These are phyloP conservation scores for Bombus consobrinus DNA, from an alignment of 1,140 invertebrate genomes.

Conservation along the genomic window DNA sequence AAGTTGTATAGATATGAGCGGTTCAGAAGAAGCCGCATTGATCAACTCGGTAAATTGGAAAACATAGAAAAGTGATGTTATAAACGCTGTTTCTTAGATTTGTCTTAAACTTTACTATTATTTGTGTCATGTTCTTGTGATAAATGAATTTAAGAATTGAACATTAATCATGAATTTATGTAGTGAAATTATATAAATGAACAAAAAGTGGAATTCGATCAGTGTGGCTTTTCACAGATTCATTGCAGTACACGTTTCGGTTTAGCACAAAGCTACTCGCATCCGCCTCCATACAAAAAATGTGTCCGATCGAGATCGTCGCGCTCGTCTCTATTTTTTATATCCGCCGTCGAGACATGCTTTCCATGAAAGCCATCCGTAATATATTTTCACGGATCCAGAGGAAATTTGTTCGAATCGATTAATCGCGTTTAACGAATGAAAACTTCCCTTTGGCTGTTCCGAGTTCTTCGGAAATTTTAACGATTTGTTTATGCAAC, in stretches of 20 bases:
- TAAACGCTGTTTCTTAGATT: not conserved
- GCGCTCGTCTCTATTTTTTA: slow-evolving; percentile 19
- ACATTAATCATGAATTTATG: not conserved
- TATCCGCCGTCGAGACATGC: slow-evolving; percentile 18
- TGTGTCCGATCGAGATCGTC: slow-evolving; percentile 1
- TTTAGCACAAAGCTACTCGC: slow-evolving; percentile 25
- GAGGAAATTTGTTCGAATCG: not conserved
- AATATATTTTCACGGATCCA: not conserved
- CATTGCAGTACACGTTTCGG: not conserved
- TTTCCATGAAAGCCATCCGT: slow-evolving; percentile 59
- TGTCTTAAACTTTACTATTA: not conserved
- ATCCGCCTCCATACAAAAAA: not conserved
- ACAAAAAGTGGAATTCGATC: not conserved
- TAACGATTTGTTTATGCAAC: not conserved
- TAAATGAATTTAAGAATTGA: not conserved
- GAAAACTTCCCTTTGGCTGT: not conserved
- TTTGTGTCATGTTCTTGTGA: not conserved
- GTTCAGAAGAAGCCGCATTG: not conserved
- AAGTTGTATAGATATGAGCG: not conserved
- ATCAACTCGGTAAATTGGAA: not conserved
- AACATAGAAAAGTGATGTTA: not conserved
- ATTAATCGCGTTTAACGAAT: not conserved
- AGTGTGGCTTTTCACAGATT: not conserved
- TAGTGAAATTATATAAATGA: not conserved
- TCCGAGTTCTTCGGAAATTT: not conserved